A percentile compares a stretch with the other conserved stretches of the same genome.
These are phyloP conservation scores for rabbit (Oryctolagus cuniculus) DNA, from an alignment of 2,113 vertebrate genomes.

Conservation along the genomic window mOryCun1.1 NC_091435.1:135049001-135049500, in stretches of 20 bases:
- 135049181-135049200: not conserved
- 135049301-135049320: too few species aligned
- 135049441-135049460: not conserved
- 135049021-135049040: not conserved
- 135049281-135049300: too few species aligned
- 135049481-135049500: not conserved
- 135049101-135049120: not conserved
- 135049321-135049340: not conserved
- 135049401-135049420: not conserved
- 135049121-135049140: not conserved
- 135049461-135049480: not conserved
- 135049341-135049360: not conserved
- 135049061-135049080: conserved; percentile 13
- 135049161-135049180: not conserved
- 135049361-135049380: not conserved
- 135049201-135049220: not conserved
- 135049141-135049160: not conserved
- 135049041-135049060: not conserved
- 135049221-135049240: too few species aligned
- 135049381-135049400: not conserved
- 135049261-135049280: not conserved
- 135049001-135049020: not conserved
- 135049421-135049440: not conserved
- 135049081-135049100: not conserved
- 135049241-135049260: too few species aligned